Conservation (phyloP, 2,797 vertebrate species). For the Gallinago stenura region DNA sequence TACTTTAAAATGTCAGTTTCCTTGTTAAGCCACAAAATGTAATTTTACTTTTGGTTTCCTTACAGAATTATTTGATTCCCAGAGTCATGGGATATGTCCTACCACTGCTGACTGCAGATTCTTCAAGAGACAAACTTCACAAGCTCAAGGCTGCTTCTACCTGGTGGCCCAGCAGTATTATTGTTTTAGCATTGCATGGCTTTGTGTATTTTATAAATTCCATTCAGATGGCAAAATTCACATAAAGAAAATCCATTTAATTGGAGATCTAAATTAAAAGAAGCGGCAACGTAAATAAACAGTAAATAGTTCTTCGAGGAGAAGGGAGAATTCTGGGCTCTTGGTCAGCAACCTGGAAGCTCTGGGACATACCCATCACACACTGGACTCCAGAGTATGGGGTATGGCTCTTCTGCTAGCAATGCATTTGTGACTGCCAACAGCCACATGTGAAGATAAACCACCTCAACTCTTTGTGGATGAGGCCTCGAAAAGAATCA, state of each 20-base stretch:
- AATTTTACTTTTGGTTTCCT: not conserved
- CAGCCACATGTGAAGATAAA: not conserved
- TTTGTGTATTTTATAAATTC: not conserved
- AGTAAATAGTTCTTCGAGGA: not conserved
- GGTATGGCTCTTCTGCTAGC: not conserved
- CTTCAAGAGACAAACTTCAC: not conserved
- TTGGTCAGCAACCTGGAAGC: not conserved
- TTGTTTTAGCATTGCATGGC: not conserved
- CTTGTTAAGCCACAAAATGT: not conserved
- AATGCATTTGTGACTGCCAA: not conserved
- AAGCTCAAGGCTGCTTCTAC: not conserved
- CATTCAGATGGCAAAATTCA: not conserved
- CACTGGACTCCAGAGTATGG: accelerated
- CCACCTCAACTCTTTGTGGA: not conserved
- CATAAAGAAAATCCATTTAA: not conserved
- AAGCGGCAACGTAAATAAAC: not conserved
- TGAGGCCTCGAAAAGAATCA: not conserved
- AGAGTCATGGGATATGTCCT: not conserved
- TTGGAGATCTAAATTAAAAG: not conserved
- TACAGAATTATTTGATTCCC: not conserved
- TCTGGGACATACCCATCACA: no score
- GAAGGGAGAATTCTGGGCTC: not conserved
- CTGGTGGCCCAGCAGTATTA: not conserved
- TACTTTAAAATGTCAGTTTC: not conserved
- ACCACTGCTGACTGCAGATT: not conserved